phyloP scores from a whole-genome alignment of 2,888 invertebrate species.

The Conus canariensis region DNA sequence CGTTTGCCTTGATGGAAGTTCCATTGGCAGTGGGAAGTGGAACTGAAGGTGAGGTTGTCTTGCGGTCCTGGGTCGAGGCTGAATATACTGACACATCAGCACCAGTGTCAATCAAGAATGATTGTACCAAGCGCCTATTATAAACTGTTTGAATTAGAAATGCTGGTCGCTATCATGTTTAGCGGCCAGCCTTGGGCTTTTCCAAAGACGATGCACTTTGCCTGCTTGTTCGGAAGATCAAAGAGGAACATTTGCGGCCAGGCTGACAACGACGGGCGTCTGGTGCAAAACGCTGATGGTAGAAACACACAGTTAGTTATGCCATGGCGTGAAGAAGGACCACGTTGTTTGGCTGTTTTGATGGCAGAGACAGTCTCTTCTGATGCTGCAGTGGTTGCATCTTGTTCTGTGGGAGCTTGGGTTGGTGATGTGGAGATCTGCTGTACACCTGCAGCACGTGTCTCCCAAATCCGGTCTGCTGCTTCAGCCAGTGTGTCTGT shows the following conservation, averaged over 20 bases:
- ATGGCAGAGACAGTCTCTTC: too few relatives aligned
- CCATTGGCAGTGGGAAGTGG: neutral
- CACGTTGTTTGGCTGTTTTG: too few relatives aligned
- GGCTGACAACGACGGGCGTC: neutral
- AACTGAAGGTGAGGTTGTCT: neutral
- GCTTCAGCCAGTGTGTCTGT: too few relatives aligned
- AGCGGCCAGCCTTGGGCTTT: neutral
- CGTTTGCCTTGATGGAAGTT: conserved; percentile 8
- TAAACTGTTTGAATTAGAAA: neutral
- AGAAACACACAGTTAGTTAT: neutral
- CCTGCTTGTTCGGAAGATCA: neutral
- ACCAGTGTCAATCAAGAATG: neutral
- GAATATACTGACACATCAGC: neutral
- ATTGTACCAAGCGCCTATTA: neutral
- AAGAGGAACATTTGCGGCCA: neutral
- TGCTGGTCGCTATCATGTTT: neutral
- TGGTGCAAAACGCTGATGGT: neutral
- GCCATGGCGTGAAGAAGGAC: too few relatives aligned
- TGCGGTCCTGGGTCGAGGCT: neutral
- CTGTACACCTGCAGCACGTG: too few relatives aligned
- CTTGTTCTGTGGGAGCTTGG: too few relatives aligned
- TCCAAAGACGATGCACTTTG: neutral
- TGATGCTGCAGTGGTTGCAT: too few relatives aligned
- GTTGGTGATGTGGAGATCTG: too few relatives aligned
- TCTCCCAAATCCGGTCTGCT: too few relatives aligned